phyloP scores from a whole-genome alignment of 2,113 vertebrate species.

The Oreochromis tanganicae region DNA sequence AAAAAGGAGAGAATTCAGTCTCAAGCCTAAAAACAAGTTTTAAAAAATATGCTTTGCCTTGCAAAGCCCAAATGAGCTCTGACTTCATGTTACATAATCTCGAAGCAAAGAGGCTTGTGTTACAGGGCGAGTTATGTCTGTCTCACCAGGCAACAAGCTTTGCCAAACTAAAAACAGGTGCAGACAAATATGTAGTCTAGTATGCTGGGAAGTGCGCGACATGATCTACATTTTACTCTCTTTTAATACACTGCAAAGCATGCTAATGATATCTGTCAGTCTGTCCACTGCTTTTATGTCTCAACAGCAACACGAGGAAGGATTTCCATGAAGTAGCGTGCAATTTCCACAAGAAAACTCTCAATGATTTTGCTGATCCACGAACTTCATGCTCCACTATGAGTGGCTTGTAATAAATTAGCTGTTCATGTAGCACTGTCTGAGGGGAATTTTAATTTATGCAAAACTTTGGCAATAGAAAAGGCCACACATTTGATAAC shows the following conservation, averaged over 20 bases:
- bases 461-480: not conserved
- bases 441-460: not conserved
- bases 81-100: constrained; percentile 39
- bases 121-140: constrained; percentile 14
- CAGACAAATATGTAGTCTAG: not conserved
- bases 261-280: not conserved
- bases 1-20: not conserved
- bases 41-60: not conserved
- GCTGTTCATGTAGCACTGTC: not conserved
- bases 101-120: constrained; percentile 18
- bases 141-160: not conserved
- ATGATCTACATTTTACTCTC: not conserved
- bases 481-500: not conserved
- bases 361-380: not conserved
- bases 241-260: not conserved
- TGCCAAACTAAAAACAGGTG: constrained; percentile 20
- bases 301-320: not conserved
- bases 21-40: not conserved
- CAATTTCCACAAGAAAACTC: not conserved
- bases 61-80: not conserved
- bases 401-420: not conserved
- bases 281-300: not conserved
- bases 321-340: not conserved
- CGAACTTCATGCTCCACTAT: not conserved
- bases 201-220: not conserved